Evolutionary conservation across 2,797 vertebrate genomes (phyloP), one percentile per base, ranked within the genome.

Genomic region (Peromyscus aztecus): DNA sequence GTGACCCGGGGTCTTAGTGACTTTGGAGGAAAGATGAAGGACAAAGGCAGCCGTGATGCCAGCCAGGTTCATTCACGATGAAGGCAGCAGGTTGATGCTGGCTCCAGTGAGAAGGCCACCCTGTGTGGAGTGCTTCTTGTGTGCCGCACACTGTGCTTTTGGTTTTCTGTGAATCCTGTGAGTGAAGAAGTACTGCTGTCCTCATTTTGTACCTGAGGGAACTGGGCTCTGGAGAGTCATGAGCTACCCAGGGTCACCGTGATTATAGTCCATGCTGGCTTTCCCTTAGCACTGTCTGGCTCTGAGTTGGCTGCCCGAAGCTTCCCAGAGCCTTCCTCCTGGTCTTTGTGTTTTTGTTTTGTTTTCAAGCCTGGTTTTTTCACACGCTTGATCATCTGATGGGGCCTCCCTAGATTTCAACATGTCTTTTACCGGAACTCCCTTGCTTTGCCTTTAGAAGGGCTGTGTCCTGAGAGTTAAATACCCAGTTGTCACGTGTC

Each of bases 71-170:
- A n/a, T 19, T 27, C 21, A 3, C 8, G 12, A 69, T 16, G 43
- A 52, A 65, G 1, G 5, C 7, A 0, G n/a, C n/a, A 16, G 34
- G 6, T 83, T 69, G 37, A 27, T 19, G 34, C 24, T 8, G 57
- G 6, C 31, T n/a, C 2, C 52, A 31, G 2, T 2, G 69, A 76
- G 89, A 59, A 63, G 75, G 63, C 34, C 16, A 2, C 61, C 0
- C 0, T 0, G 24, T 8, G 12, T 7, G 14, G 67, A 85, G 55
- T 8, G 8, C 40, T 61, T 89, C 9, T n/a, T 52, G 7, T 16
- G 2, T 14, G 5, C 14, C 27, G 1, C 75, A 57, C 61, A 24
- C 61, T 0, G 0, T 37, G 31, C 43, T 49, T 12, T 16, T 12
- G 49, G 16, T 63, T 87, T 29, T 29, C 17, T 3, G 9, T 43